Evolutionary conservation across 2,113 vertebrate species (phyloP).

Genomic region (Boulengeromyrus knoepffleri): DNA sequence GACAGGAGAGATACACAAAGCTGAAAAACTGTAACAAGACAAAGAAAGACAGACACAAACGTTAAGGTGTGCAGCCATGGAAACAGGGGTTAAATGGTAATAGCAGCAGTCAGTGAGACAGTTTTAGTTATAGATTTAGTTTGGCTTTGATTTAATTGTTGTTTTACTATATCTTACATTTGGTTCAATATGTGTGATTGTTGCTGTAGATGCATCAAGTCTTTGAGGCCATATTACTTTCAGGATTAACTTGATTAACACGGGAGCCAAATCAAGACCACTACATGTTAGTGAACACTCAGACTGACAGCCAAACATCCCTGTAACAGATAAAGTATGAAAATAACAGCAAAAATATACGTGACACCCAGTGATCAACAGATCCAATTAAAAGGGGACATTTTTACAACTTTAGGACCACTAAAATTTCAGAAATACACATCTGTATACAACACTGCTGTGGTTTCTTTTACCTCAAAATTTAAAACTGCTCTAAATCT

Average conservation of each 20-base stretch:
- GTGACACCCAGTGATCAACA: neutral
- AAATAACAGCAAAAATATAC: neutral
- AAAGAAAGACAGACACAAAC: neutral
- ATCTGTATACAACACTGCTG: neutral
- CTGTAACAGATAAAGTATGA: neutral
- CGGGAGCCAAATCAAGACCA: neutral
- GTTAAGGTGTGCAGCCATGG: neutral
- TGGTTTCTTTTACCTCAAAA: neutral
- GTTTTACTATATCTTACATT: neutral
- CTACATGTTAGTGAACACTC: neutral
- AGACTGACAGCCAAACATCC: neutral
- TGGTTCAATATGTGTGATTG: neutral
- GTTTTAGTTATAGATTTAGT: neutral
- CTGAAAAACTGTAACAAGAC: neutral
- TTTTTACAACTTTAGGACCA: neutral
- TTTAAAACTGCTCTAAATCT: neutral
- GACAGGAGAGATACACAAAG: neutral
- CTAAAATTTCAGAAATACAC: neutral
- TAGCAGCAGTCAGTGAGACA: slow-evolving; percentile 29
- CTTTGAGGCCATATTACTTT: neutral
- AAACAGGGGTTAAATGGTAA: slow-evolving; percentile 40
- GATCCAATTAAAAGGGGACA: neutral
- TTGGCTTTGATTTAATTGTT: neutral
- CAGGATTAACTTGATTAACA: neutral
- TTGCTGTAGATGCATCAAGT: neutral